phyloP scores from a whole-genome alignment of 2,113 vertebrate species.

The Bungarus multicinctus region DNA sequence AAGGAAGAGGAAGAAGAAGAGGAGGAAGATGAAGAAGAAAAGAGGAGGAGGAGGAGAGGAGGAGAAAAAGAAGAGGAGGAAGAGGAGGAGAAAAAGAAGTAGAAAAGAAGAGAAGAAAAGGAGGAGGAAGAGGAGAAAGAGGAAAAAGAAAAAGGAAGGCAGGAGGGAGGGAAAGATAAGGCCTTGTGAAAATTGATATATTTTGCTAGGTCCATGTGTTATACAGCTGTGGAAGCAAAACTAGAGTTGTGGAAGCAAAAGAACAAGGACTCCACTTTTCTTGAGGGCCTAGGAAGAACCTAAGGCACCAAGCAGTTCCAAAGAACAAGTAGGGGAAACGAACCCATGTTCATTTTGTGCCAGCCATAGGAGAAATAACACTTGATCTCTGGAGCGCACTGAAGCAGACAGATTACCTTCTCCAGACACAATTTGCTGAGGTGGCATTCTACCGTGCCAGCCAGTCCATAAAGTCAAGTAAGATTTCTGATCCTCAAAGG shows the following conservation, averaged over 20 bases:
- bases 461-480: background rate
- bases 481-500: conserved; percentile 17
- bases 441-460: background rate
- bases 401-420: background rate
- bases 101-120: no score
- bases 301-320: background rate
- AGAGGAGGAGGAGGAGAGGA: no score
- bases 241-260: background rate
- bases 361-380: background rate
- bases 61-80: no score
- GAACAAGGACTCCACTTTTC: background rate
- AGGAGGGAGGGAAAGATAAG: background rate
- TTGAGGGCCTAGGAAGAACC: background rate
- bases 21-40: fast-evolving
- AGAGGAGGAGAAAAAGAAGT: no score
- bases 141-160: no score
- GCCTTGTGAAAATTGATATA: background rate
- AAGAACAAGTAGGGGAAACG: no score
- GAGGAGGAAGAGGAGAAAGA: no score
- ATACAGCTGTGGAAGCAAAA: background rate
- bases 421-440: background rate
- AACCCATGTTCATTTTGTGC: background rate
- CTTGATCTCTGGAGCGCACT: background rate
- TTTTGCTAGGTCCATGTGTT: background rate
- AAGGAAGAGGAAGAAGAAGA: no score